A percentile compares a stretch with the other conserved stretches of the same genome.
Conservation (phyloP, 2,888 invertebrate species). For the Blomia tropicalis region DNA sequence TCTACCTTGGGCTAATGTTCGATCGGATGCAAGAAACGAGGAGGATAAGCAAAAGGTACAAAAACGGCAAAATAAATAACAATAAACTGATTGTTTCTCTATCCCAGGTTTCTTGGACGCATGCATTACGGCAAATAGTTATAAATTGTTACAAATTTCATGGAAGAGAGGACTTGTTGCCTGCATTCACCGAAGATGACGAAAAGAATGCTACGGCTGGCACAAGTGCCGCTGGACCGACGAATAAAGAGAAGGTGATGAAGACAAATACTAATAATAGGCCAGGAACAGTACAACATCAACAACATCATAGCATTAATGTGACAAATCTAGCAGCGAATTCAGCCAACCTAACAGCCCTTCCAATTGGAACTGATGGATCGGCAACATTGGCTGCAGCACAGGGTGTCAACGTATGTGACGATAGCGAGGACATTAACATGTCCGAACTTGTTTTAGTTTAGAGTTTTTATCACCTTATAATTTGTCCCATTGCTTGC, state of each 20-base stretch:
- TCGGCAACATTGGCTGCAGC: conserved; percentile 25
- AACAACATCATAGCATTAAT: conserved; percentile 21
- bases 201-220: conserved; percentile 16
- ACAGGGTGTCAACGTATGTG: conserved; percentile 28
- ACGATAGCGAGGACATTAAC: not conserved
- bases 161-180: conserved; percentile 81
- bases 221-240: conserved; percentile 8
- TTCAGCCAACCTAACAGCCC: conserved; percentile 21
- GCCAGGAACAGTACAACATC: not conserved
- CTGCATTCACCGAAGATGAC: conserved; percentile 57
- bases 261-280: no score
- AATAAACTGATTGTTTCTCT: conserved; percentile 15
- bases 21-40: conserved; percentile 88
- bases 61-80: not conserved
- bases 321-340: conserved; percentile 22
- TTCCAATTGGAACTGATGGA: conserved; percentile 24
- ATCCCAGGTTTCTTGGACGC: conserved; percentile 86
- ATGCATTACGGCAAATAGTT: conserved; percentile 85
- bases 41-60: conserved; percentile 88
- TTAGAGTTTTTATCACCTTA: not conserved
- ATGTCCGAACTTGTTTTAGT: not conserved
- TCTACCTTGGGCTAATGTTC: conserved; percentile 91
- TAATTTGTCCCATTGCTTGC: not conserved
- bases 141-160: conserved; percentile 97
- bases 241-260: conserved; percentile 30